Base-by-base conservation (phyloP, 2,113 vertebrate genomes). In the Phoenicopterus ruber region DNA sequence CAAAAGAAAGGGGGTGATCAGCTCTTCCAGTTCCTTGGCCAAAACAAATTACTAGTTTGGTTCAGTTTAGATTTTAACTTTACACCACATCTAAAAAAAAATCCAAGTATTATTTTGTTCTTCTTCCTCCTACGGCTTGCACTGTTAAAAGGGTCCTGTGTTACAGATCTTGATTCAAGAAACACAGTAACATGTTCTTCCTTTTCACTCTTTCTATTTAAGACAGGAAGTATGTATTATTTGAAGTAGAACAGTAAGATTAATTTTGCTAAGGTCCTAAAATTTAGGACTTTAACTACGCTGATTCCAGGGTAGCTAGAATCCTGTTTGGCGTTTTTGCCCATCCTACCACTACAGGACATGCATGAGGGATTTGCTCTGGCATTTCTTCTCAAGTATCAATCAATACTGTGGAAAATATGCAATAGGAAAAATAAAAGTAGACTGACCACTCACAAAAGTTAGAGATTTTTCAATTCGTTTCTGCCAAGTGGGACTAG, bases 51-150 rank as follows among this genome's bases (percentile, higher is more conserved):
- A 74, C 34, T 80, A 42, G 40, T 44, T 65, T n/a, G 11, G 7
- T 82, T 93, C 61, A 20, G 58, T 93, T 96, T 74, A 46, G 40
- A 81, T 79, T 79, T 91, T 92, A 86, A 70, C 46, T 78, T 90
- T 36, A 65, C 26, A 67, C 16, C 44, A 57, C 29, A 81, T 55
- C 9, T 32, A 10, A 55, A 78, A 95, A 82, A 47, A 36, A 32
- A 2, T 61, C 19, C 36, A 87, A 44, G 2, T 58, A 82, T 65
- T 71, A 71, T 24, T 96, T 74, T 80, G 26, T 57, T 88, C 7
- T 17, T 63, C 25, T 85, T 83, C 24, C 36, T 94, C 20, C 50
- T 70, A 81, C 1, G 1, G 24, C 26, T 6, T 66, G 20, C 11
- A 4, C 31, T 44, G 47, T 71, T 69, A 76, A 93, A 76, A 82